These are phyloP conservation scores for Jacana jacana DNA, from an alignment of 2,113 vertebrate species.

Conservation along the genomic window DNA sequence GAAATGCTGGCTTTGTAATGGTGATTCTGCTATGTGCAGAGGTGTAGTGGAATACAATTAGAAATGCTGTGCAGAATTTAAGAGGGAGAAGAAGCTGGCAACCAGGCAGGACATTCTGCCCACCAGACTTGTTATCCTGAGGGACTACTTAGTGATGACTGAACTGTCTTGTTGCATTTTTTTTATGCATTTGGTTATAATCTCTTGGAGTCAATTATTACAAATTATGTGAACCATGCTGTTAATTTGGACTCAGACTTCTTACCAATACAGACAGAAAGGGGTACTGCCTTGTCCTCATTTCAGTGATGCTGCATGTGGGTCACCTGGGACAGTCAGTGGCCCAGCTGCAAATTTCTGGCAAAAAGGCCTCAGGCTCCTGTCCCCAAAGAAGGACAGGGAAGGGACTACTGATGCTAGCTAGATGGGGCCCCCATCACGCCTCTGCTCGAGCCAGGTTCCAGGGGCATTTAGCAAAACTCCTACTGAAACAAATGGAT, in stretches of 20 bases:
- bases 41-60: background rate
- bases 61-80: background rate
- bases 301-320: background rate
- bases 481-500: background rate
- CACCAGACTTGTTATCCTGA: background rate
- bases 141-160: background rate
- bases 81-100: background rate
- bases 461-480: background rate
- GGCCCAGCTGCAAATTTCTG: background rate
- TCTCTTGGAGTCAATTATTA: background rate
- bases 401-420: background rate
- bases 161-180: background rate
- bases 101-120: background rate
- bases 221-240: background rate
- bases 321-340: background rate
- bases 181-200: background rate
- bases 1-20: background rate
- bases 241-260: background rate
- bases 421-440: fast-evolving
- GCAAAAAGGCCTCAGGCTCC: background rate
- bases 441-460: background rate
- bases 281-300: background rate
- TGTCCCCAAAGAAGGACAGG: background rate
- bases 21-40: background rate
- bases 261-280: background rate